Percentiles rank a stretch among this genome's conserved stretches.
These are phyloP conservation scores for Morbakka virulenta DNA, from an alignment of 30 jellyfish, hydroid and myxozoan species.

Conservation along the genomic window DNA sequence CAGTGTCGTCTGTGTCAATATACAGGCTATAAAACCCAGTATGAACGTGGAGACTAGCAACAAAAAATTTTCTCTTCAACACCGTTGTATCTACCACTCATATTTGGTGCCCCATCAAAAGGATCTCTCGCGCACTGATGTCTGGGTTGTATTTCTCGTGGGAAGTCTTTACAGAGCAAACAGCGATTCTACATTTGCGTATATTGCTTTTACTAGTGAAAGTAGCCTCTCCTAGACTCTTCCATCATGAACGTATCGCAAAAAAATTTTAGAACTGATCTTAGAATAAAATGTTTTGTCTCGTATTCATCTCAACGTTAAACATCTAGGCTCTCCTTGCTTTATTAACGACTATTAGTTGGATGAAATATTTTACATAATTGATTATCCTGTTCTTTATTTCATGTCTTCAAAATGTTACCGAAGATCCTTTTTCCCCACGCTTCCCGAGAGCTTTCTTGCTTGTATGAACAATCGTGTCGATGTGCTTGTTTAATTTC, in stretches of 20 bases:
- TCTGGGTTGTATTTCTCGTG: too few relatives aligned
- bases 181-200: slow-evolving; percentile 21
- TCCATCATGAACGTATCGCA: slow-evolving; percentile 15
- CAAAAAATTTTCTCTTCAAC: slow-evolving; percentile 25
- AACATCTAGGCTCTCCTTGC: slow-evolving; percentile 18
- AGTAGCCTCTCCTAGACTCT: slow-evolving; percentile 29
- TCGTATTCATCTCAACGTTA: too few relatives aligned
- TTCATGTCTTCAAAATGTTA: too few relatives aligned
- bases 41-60: slow-evolving; percentile 42
- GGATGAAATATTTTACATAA: slow-evolving; percentile 2
- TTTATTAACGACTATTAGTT: neutral
- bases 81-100: slow-evolving; percentile 30
- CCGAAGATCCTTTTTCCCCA: too few relatives aligned
- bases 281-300: too few relatives aligned
- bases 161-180: too few relatives aligned
- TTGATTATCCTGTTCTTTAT: slow-evolving; percentile 3
- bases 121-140: slow-evolving; percentile 40
- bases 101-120: slow-evolving; percentile 34
- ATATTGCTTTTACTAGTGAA: slow-evolving; percentile 26
- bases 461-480: slow-evolving; percentile 7
- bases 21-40: slow-evolving; percentile 39
- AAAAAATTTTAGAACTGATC: too few relatives aligned
- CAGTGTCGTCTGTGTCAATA: slow-evolving; percentile 9
- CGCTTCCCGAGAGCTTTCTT: slow-evolving; percentile 10
- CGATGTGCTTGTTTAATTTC: too few relatives aligned